Evolutionary conservation across 2,797 vertebrate genomes (phyloP), one percentile per base, ranked within the genome.

Genomic region (Periparus ater): DNA sequence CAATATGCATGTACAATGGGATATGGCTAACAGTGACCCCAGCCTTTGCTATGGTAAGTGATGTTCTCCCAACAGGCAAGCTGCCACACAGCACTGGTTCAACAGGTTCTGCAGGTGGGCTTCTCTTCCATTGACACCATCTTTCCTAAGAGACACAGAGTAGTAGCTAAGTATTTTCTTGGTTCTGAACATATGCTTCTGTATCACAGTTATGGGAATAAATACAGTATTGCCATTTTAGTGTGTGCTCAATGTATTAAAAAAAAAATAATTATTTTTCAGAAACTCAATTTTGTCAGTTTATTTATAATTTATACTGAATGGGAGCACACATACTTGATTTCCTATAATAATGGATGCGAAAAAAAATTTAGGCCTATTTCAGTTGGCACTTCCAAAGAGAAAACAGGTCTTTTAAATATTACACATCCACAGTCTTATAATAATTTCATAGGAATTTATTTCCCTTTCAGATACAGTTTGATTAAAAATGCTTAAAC

Each of bases 21-120:
- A 84, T 26, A 14, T 8, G 77, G 61, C 61, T 88, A 79, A 99
- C 58, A 4, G 63, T 70, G 4, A 98, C 98, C 5, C 96, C 98
- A 58, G 98, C 82, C 96, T 98, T 98, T 80, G 98, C 98, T 36
- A 98, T 60, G 38, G 98, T 98, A 47, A 99, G 96, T 7, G 99
- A 99, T 58, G 98, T 86, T 4, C 97, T 98, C 6, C 98, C 98
- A 9, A 98, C 95, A 45, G 98, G 98, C 85, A 96, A 94, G 85
- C 98, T 98, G 25, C 99, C 99, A 6, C 76, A 88, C n/a, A 99
- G 73, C 32, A 97, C 80, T 0, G 95, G 88, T 40, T 98, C 98
- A 3, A 25, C 13, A 1, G 97, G 97, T 29, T 98, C 98, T 17
- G 96, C 85, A 16, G 98, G 98, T 27, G 0, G 68, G 92, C 63